phyloP scores from a whole-genome alignment of 2,797 vertebrate genomes.

The Alectoris magna region DNA sequence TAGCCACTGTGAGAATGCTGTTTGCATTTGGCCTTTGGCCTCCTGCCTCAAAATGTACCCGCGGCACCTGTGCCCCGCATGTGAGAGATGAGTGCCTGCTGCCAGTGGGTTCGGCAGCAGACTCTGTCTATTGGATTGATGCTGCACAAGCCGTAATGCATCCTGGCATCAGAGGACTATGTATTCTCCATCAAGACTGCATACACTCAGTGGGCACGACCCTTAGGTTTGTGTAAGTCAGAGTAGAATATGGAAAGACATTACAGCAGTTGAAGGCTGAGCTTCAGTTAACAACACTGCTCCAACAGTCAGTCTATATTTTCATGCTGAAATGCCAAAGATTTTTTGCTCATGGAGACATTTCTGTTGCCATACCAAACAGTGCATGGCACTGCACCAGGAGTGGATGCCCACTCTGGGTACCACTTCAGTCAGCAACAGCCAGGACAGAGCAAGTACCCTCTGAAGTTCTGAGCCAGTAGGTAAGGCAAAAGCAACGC shows the following conservation, averaged over 20 bases:
- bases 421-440: not conserved
- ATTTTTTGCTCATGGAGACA: not conserved
- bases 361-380: accelerated
- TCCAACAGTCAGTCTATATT: not conserved
- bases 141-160: not conserved
- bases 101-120: not conserved
- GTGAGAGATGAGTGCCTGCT: not conserved
- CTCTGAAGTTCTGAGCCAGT: not conserved
- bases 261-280: not conserved
- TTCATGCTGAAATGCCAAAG: not conserved
- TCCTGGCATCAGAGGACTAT: not conserved
- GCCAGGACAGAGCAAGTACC: not conserved
- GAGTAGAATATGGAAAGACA: accelerated
- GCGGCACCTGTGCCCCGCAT: accelerated
- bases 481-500: not conserved
- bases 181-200: not conserved
- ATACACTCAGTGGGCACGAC: not conserved
- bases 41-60: not conserved
- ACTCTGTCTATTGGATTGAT: not conserved
- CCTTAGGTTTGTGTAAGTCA: not conserved
- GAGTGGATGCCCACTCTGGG: not conserved
- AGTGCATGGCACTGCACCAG: accelerated
- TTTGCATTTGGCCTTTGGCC: conserved; percentile 48
- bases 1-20: not conserved
- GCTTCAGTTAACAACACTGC: not conserved